These are phyloP conservation scores for Dipodomys ordii DNA, from an alignment of 2,113 vertebrate genomes.

Conservation along the genomic window DNA sequence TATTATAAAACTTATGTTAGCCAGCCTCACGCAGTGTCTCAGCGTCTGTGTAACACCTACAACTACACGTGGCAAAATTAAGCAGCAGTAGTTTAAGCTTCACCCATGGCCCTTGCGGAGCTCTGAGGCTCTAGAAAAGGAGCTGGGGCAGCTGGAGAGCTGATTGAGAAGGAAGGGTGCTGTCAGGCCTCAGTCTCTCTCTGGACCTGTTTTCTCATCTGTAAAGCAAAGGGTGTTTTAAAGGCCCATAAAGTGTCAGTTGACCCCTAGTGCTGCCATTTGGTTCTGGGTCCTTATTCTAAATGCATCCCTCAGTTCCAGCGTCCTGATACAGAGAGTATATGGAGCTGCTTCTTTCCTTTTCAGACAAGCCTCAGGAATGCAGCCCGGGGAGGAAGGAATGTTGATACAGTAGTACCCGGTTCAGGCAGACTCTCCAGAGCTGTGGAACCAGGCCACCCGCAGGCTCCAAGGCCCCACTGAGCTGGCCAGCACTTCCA, in stretches of 20 bases:
- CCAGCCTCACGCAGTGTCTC: neutral
- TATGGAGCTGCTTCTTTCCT: neutral
- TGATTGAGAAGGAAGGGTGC: neutral
- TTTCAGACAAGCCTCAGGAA: conserved; percentile 20
- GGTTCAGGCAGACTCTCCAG: neutral
- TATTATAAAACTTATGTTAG: neutral
- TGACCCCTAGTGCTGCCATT: neutral
- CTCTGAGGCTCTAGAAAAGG: neutral
- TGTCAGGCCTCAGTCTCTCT: neutral
- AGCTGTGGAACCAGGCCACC: conserved; percentile 16
- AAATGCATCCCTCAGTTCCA: neutral
- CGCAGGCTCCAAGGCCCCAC: neutral
- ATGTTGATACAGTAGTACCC: neutral
- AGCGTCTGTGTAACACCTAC: no score
- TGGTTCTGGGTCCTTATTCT: neutral
- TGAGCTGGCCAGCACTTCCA: neutral
- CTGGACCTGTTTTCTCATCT: neutral
- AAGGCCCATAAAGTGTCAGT: neutral
- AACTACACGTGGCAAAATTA: no score
- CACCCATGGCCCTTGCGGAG: neutral
- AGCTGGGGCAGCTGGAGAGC: neutral
- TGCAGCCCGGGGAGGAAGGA: neutral
- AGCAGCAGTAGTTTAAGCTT: neutral
- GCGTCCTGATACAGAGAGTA: neutral
- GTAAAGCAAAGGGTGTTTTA: neutral